Evolutionary conservation across 2,113 vertebrate genomes (phyloP).

Genomic region (Camelus bactrianus): DNA sequence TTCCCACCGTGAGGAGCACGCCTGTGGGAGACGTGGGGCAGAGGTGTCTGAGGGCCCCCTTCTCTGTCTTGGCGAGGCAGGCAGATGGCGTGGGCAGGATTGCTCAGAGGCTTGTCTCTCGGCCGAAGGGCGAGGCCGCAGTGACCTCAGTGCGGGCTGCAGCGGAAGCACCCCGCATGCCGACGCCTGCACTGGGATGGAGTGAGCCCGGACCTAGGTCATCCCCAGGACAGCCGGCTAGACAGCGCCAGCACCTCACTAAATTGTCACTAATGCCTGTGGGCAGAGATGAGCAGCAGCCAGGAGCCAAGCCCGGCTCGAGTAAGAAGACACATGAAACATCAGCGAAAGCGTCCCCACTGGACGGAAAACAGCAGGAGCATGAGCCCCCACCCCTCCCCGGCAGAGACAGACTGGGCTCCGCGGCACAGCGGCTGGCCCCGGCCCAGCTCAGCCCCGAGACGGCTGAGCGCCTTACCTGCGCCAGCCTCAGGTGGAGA

Average conservation of each 20-base stretch:
- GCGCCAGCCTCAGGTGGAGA: slow-evolving; percentile 91
- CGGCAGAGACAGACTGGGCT: no score
- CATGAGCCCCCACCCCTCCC: no score
- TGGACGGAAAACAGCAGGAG: background rate
- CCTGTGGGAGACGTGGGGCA: background rate
- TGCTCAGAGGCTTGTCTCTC: rapidly evolving
- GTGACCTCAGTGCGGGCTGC: background rate
- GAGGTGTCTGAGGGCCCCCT: background rate
- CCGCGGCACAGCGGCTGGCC: no score
- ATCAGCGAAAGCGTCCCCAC: background rate
- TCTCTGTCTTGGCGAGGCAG: no score
- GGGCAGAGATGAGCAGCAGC: background rate
- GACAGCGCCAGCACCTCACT: background rate
- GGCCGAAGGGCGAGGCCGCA: background rate
- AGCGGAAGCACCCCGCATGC: no score
- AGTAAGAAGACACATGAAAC: background rate
- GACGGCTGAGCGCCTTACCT: slow-evolving; percentile 78
- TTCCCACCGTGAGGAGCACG: background rate
- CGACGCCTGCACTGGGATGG: no score
- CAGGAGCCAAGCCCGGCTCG: background rate
- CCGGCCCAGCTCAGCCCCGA: no score
- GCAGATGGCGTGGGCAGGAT: background rate
- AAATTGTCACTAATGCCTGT: background rate
- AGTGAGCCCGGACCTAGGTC: no score
- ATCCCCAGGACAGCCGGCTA: no score